These are phyloP conservation scores for Psix sp. DNA, from an alignment of 1,140 invertebrate genomes.

Conservation along the genomic window DNA sequence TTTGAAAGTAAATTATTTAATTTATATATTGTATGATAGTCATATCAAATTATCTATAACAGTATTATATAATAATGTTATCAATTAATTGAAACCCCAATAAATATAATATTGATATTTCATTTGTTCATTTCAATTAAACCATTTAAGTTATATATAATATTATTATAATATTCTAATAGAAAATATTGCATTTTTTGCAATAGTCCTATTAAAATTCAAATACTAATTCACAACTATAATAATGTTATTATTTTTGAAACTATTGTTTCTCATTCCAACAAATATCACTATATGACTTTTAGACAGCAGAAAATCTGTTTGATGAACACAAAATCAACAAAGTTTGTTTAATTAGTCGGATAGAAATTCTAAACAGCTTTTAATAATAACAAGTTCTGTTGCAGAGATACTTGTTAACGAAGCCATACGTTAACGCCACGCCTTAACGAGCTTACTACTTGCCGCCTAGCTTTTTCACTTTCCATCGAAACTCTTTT, in stretches of 20 bases:
- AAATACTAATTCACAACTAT: slow-evolving; percentile 43
- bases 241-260: too few relatives aligned
- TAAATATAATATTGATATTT: too few relatives aligned
- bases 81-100: too few relatives aligned
- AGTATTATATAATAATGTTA: too few relatives aligned
- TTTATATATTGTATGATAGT: too few relatives aligned
- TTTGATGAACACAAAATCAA: slow-evolving; percentile 60
- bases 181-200: too few relatives aligned
- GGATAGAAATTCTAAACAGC: slow-evolving; percentile 65
- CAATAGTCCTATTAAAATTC: too few relatives aligned
- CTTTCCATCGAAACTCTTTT: slow-evolving; percentile 47
- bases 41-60: too few relatives aligned
- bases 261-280: slow-evolving; percentile 9
- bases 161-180: too few relatives aligned
- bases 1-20: too few relatives aligned
- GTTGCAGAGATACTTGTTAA: slow-evolving; percentile 65
- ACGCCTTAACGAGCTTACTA: slow-evolving; percentile 70
- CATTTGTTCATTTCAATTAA: too few relatives aligned
- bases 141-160: too few relatives aligned
- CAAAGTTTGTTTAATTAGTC: slow-evolving; percentile 67
- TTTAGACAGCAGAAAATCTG: slow-evolving; percentile 45
- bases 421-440: slow-evolving; percentile 72
- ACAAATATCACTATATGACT: slow-evolving; percentile 25
- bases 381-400: slow-evolving; percentile 71
- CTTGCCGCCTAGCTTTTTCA: slow-evolving; percentile 59